Base-by-base conservation (phyloP, 2,888 invertebrate species). In the Orgyia antiqua region DNA sequence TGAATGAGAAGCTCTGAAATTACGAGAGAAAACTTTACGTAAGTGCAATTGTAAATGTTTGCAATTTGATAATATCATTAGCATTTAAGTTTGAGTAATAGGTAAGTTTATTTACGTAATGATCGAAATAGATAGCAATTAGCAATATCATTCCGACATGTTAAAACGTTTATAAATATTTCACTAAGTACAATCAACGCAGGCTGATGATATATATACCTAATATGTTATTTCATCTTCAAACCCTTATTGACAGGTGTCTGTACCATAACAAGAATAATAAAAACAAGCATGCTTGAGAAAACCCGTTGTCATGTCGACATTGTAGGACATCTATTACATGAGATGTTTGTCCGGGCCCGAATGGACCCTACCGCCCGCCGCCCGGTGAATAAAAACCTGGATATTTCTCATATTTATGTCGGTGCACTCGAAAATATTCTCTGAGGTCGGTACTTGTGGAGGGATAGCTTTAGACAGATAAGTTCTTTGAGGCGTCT, bases 381-480 rank as follows among this genome's bases (percentile, higher is more conserved):
- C 66, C 43, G 72, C 57, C 67, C 73, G 73, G 72, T 72, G 76
- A 71, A 72, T 72, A 79, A 80, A 80, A 84, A 83, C 77, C 68
- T 73, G 70, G 69, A 79, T 77, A 83, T 82, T 76, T 79, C 76
- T 82, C 84, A 86, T 86, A 84, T 84, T 84, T 80, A 83, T 82
- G 74, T 76, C 70, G 67, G 76, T 84, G 77, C 78, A 80, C 73
- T 80, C 75, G 72, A 84, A 79, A 82, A 80, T 82, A 78, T 82
- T 76, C 71, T 59, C 66, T 64, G 69, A 71, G 82, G 70, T 70
- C 66, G 62, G 57, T 63, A 55, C 57, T 67, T 50, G 57, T 60
- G 49, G 52, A 44, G 45, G 42, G 36, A 27, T 43, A 40, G 52
- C 49, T 68, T 63, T 64, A 68, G 44, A 53, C 68, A 46, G 74